Evolutionary conservation across 2,888 invertebrate genomes (phyloP), one percentile per base, ranked within the genome.

Genomic region (Phymatocera aterrima): DNA sequence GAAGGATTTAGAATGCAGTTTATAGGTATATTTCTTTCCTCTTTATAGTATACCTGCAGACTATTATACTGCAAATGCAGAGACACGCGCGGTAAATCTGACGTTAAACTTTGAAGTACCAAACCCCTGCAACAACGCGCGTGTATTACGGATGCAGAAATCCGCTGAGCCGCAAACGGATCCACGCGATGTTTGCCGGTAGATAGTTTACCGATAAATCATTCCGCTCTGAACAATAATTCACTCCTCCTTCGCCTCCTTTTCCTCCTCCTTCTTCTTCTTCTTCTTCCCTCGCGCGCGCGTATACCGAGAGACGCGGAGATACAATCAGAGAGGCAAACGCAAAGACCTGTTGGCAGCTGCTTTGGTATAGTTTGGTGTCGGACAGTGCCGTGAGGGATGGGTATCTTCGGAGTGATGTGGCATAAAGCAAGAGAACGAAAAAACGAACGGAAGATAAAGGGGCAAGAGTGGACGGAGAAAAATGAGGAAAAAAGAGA

Each of bases 321-420:
- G 87, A 87, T 85, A 86, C 83, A 84, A 88, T 88, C 87, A 77
- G 82, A 85, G 82, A 85, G 18, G 72, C 82, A 83, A 85, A 85
- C 83, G 82, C 84, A 83, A 84, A 81, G 84, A 86, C 86, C 86
- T 85, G 86, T 87, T 87, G 83, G 83, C 86, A 85, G 85, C 85
- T 87, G 85, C 83, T 81, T 83, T 80, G 78, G 81, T 79, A 81
- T 81, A 75, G 68, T 78, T 72, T 78, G 24, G 24, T 68, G 68
- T 68, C 68, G 28, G 68, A 46, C 43, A 24, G 8, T 43, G 68
- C 40, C 43, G 68, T 68, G 68, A 68, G 68, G 46, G 68, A 68
- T 68, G 68, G 68, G 43, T 34, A 43, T n/a, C 43, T 37, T 21
- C 68, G 43, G 68, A 46, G 43, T 68, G 68, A 68, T 34, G 68